Conservation (phyloP, 2,113 vertebrate species). For the Pristiophorus japonicus region DNA sequence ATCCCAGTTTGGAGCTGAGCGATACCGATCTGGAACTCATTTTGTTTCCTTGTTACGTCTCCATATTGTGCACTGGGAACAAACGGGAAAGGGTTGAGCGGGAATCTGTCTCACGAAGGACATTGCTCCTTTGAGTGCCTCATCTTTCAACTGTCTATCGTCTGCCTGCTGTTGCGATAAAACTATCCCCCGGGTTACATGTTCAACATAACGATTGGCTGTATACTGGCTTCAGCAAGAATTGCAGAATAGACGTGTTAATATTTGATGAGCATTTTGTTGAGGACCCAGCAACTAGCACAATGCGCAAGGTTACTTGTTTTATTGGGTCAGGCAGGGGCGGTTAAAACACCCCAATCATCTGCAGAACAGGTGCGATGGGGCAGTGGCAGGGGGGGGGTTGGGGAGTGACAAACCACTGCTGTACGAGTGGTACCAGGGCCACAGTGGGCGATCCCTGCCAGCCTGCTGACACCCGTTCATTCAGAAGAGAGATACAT, state of each 20-base stretch:
- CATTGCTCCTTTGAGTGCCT: neutral
- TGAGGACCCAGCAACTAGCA: neutral
- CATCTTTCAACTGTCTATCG: neutral
- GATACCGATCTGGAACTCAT: too few species aligned
- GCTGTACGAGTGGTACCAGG: neutral
- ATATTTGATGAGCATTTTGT: conserved; percentile 14
- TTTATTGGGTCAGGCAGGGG: neutral
- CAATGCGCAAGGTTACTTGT: neutral
- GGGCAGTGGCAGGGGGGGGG: too few species aligned
- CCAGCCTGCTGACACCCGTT: neutral
- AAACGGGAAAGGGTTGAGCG: neutral
- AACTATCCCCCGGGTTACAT: neutral
- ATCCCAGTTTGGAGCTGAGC: too few species aligned
- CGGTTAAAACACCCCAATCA: neutral
- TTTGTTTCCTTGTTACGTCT: neutral
- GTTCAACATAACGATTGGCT: neutral
- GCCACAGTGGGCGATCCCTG: neutral
- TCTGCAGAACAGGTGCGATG: neutral
- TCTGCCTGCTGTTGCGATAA: neutral
- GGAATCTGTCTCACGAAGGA: neutral
- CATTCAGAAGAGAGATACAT: neutral
- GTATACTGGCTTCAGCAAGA: neutral
- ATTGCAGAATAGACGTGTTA: neutral
- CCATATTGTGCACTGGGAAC: neutral
- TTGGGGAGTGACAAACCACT: neutral